Percentiles rank a stretch among this genome's conserved stretches.
phyloP scores from a whole-genome alignment of 1,140 invertebrate species.

The Triops longicaudatus region DNA sequence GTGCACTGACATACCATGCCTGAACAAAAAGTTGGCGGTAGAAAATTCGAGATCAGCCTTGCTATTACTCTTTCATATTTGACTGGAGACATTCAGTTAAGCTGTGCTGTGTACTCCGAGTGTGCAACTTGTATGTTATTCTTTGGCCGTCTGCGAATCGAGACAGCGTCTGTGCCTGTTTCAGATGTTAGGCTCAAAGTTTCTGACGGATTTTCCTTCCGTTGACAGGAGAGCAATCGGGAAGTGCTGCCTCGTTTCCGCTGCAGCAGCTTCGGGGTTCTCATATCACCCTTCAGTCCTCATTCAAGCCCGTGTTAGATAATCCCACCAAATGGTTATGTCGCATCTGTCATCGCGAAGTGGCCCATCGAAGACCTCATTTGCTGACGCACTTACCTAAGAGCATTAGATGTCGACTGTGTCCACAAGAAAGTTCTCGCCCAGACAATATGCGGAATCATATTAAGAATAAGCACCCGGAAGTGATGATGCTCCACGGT shows the following conservation, averaged over 20 bases:
- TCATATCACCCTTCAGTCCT: constrained; percentile 1
- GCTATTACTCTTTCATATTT: too few relatives aligned
- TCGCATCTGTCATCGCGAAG: constrained; percentile 5
- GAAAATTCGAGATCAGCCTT: too few relatives aligned
- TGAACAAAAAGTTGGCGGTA: too few relatives aligned
- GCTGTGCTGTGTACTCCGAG: too few relatives aligned
- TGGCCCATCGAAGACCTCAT: background rate
- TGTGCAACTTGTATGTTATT: too few relatives aligned
- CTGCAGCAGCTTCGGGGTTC: background rate
- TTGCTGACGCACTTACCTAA: constrained; percentile 3
- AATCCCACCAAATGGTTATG: background rate
- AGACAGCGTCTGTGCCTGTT: too few relatives aligned
- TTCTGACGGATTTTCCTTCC: background rate
- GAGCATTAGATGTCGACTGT: constrained; percentile 2
- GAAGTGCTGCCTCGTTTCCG: background rate
- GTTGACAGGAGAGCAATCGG: background rate
- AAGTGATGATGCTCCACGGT: background rate
- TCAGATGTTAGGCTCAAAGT: background rate
- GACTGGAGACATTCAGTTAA: too few relatives aligned
- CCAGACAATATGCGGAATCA: constrained; percentile 2
- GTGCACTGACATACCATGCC: too few relatives aligned
- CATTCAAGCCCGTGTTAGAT: background rate
- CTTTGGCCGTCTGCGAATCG: too few relatives aligned
- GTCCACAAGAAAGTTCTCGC: background rate
- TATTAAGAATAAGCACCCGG: background rate